Evolutionary conservation across 2,797 vertebrate species (phyloP), one percentile per base, ranked within the genome.

Genomic region (Hybognathus amarus): DNA sequence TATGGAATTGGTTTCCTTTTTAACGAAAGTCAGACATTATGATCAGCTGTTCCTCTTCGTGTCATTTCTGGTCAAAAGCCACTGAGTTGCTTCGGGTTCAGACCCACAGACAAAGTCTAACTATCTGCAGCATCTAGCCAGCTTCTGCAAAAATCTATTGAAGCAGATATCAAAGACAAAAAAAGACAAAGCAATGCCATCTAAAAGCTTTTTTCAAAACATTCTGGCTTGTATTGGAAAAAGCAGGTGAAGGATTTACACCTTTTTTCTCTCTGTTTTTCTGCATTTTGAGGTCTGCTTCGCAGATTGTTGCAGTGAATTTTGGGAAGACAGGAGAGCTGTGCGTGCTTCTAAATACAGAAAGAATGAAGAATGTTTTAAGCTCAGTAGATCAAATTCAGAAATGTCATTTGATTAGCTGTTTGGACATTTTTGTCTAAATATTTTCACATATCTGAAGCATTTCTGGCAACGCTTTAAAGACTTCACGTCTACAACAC

Each of bases 311-410:
- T 93, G 92, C 93, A 90, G 89, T 93, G 93, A 94, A 92, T 95
- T 95, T 92, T 94, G 90, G 92, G 94, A 95, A 96, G 93, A 94
- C 92, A 94, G 93, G 93, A 94, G 93, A 91, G 93, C 89, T 88
- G 91, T 93, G 92, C 92, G 93, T 92, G 93, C 92, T 92, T 94
- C 91, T 87, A 92, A 92, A 94, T 90, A 93, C 90, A 85, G 86
- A 90, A 95, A 93, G 94, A 94, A 94, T 95, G 92, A 95, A 91
- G 91, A 94, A 84, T 93, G 92, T 92, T 94, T 95, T 85, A 91
- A 92, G 93, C 94, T 93, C 93, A 67, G 93, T 93, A 94, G 93
- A 95, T 96, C 94, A 95, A 92, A 94, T 94, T 92, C 91, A 91
- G 91, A 92, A 92, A 90, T 93, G 91, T 93, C 92, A 92, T 93